These are phyloP conservation scores for Sebastes taczanowskii DNA, from an alignment of 2,797 vertebrate species.

Conservation along the genomic window DNA sequence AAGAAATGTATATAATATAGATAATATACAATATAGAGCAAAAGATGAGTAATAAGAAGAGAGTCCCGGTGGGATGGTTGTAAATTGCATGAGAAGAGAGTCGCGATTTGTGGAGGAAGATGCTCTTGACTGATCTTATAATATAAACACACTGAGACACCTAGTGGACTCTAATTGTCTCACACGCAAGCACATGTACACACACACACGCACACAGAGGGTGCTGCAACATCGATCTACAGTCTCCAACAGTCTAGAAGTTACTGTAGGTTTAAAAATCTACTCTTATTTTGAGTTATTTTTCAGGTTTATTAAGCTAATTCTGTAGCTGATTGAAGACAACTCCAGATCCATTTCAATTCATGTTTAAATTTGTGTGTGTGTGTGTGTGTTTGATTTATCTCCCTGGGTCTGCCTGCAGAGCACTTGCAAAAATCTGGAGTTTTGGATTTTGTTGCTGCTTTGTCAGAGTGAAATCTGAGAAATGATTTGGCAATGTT, in stretches of 20 bases:
- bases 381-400: background rate
- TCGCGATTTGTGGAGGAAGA: constrained; percentile 75
- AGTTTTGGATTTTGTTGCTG: background rate
- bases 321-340: background rate
- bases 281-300: background rate
- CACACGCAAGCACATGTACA: constrained; percentile 13
- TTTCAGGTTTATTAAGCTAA: background rate
- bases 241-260: background rate
- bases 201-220: background rate
- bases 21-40: background rate
- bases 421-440: background rate
- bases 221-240: background rate
- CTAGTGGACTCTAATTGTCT: constrained; percentile 59
- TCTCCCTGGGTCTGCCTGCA: background rate
- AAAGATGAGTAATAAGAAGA: constrained; percentile 17
- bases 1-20: background rate
- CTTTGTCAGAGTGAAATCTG: background rate
- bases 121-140: constrained; percentile 10
- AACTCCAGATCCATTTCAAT: background rate
- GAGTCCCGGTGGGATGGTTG: background rate
- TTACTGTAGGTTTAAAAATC: background rate
- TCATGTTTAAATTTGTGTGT: background rate
- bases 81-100: constrained; percentile 73
- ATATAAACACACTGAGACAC: constrained; percentile 66
- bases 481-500: background rate